Evolutionary conservation across 2,113 vertebrate species (phyloP), one percentile per base, ranked within the genome.

Genomic region (Phoxinus phoxinus): DNA sequence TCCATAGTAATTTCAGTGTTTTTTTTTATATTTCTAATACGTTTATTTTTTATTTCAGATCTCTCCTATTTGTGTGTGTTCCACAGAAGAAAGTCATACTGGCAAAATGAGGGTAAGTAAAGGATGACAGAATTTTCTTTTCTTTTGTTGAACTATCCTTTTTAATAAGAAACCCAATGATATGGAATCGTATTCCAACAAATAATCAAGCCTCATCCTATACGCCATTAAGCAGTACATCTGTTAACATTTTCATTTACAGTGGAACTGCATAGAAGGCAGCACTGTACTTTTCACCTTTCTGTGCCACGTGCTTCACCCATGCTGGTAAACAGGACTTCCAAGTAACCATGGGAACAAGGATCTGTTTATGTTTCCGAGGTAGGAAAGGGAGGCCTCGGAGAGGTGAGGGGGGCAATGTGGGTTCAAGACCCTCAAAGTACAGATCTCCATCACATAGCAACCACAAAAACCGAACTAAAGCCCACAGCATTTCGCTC

Each of bases 281-380:
- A 77, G 41, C 59, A 73, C 83, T 87, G 56, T 78, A 79, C 73
- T 75, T 74, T 86, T 84, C 73, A 84, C 69, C 58, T 86, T 86
- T 85, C 72, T 41, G 41, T 69, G 56, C 84, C 84, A 85, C 13
- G 76, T 69, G 84, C 76, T 81, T 87, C 56, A 9, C 79, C 78
- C 21, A 13, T 77, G 83, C 85, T 84, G 86, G 87, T 86, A 84
- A 86, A 84, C 87, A 86, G 82, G 82, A 32, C 41, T 41, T 77
- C 17, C 23, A 48, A 44, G 82, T 72, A 85, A 76, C 88, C 86
- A 89, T 89, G 79, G 88, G 83, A 87, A 87, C 85, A 75, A 84
- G 37, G 58, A 84, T 65, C 32, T 88, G 85, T 79, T 88, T 86
- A 88, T 88, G 69, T 88, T 88, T 86, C 87, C 77, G 37, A 86